phyloP scores from a whole-genome alignment of 1,140 invertebrate species.

The Thaumatotibia leucotreta region DNA sequence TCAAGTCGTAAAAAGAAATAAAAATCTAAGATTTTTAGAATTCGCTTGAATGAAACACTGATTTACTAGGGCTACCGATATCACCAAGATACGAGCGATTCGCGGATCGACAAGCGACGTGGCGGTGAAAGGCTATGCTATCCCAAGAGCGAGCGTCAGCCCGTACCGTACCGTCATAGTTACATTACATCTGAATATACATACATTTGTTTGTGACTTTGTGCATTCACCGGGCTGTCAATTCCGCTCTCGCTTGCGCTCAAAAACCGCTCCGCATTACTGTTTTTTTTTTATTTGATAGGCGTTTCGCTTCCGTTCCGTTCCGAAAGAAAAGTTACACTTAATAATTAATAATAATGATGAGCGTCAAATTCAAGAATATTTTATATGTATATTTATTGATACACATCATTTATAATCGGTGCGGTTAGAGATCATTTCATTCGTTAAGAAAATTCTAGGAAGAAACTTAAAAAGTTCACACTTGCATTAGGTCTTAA shows the following conservation, averaged over 20 bases:
- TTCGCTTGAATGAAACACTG: background rate
- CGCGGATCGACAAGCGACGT: background rate
- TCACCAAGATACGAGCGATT: background rate
- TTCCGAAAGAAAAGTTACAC: too few relatives aligned
- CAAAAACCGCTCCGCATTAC: background rate
- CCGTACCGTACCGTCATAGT: background rate
- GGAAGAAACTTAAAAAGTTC: too few relatives aligned
- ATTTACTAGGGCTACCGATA: background rate
- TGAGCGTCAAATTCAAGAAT: too few relatives aligned
- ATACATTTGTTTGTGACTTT: conserved; percentile 1
- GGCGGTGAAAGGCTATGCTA: background rate
- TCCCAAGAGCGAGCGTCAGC: background rate
- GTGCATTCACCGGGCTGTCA: background rate
- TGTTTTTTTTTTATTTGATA: background rate
- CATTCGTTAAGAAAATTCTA: too few relatives aligned
- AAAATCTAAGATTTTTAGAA: background rate
- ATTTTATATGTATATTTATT: too few relatives aligned
- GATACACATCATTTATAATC: too few relatives aligned
- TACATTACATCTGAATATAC: background rate
- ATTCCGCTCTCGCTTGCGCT: background rate
- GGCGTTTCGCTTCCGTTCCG: background rate
- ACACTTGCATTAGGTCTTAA: too few relatives aligned
- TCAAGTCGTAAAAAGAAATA: background rate
- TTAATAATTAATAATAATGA: too few relatives aligned
- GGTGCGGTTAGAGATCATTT: too few relatives aligned